These are phyloP conservation scores for Calypte anna DNA, from an alignment of 2,113 vertebrate species.

Conservation along the genomic window DNA sequence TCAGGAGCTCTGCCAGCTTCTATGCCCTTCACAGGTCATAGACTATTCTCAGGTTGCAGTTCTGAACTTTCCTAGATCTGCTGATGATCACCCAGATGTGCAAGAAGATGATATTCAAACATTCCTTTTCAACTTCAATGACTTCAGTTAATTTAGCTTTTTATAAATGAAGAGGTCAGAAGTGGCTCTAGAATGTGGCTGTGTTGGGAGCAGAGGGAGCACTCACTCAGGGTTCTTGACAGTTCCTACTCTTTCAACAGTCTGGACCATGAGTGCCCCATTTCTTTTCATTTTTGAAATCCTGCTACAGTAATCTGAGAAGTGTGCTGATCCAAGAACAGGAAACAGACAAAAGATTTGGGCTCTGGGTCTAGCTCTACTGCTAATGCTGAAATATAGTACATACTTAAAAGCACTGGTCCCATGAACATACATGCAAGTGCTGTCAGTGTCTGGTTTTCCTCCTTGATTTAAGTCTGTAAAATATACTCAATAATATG, in stretches of 20 bases:
- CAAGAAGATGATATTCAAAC: neutral
- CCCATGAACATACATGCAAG: accelerated
- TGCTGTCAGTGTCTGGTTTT: neutral
- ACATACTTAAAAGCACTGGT: neutral
- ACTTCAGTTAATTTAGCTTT: neutral
- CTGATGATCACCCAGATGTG: neutral
- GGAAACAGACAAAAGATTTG: neutral
- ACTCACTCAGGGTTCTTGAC: neutral
- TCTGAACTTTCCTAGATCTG: neutral
- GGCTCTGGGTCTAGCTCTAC: neutral
- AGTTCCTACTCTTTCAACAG: neutral
- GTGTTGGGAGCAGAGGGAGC: neutral
- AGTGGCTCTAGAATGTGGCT: neutral
- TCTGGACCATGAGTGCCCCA: neutral
- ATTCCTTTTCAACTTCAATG: neutral
- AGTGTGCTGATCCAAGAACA: neutral
- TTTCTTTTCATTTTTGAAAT: slow-evolving; percentile 14
- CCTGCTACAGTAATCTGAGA: neutral
- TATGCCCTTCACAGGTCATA: neutral
- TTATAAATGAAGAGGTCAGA: neutral
- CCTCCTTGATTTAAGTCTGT: neutral
- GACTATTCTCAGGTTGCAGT: neutral
- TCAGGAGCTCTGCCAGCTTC: neutral
- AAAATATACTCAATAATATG: neutral
- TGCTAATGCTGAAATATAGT: neutral